phyloP scores from a whole-genome alignment of 2,888 invertebrate genomes.

The Rotaria sp. region DNA sequence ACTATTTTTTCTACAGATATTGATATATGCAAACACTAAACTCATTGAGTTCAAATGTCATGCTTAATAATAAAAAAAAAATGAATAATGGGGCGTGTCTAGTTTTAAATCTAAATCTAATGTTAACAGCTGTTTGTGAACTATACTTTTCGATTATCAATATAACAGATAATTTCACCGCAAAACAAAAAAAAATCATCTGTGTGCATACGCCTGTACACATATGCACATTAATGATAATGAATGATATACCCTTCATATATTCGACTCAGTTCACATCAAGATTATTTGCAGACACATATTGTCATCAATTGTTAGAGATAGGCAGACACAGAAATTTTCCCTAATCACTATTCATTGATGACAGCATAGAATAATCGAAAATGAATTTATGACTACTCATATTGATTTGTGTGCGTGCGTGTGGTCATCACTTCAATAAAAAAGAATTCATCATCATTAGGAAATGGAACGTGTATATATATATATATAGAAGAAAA shows the following conservation, averaged over 20 bases:
- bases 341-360: not conserved
- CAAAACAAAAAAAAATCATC: not conserved
- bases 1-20: not conserved
- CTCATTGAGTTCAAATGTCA: not conserved
- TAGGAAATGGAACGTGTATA: not conserved
- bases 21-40: not conserved
- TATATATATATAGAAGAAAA: not conserved
- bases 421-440: constrained; percentile 2
- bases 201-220: not conserved
- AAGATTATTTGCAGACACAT: not conserved
- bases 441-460: not conserved
- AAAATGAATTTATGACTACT: not conserved
- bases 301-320: not conserved
- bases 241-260: not conserved
- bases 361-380: not conserved
- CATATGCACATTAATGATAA: not conserved
- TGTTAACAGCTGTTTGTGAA: not conserved
- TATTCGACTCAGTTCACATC: not conserved
- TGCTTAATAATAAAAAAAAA: not conserved
- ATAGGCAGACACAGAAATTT: not conserved
- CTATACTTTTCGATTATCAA: not conserved
- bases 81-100: not conserved
- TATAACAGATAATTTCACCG: not conserved
- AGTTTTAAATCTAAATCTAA: not conserved
- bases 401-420: not conserved